Percentiles rank a stretch among this genome's conserved stretches.
Conservation (phyloP, 1,140 invertebrate genomes). For the Cyrtorhinus lividipennis region DNA sequence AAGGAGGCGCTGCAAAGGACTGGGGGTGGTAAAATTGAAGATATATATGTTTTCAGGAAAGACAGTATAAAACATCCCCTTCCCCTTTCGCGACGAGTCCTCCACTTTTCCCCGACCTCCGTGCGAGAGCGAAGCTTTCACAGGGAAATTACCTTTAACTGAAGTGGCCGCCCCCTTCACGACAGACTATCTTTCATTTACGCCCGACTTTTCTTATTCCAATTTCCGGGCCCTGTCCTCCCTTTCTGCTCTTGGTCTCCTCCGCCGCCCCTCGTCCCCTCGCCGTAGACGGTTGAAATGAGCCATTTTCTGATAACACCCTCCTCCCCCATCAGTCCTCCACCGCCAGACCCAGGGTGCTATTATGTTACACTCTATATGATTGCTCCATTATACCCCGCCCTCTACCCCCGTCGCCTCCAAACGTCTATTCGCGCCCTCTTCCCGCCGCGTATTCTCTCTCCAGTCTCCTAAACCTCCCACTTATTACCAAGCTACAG, state of each 20-base stretch:
- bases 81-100: background rate
- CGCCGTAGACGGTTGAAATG: constrained; percentile 12
- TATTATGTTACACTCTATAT: constrained; percentile 26
- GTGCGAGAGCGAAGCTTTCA: constrained; percentile 18
- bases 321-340: constrained; percentile 2
- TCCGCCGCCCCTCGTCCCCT: background rate
- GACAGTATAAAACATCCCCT: background rate
- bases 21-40: background rate
- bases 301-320: constrained; percentile 24
- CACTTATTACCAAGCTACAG: constrained; percentile 19
- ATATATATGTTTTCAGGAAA: constrained; percentile 4
- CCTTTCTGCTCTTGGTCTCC: background rate
- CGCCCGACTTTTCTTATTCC: constrained; percentile 28
- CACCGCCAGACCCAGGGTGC: background rate
- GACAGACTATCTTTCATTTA: constrained; percentile 27
- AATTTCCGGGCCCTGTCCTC: constrained; percentile 26
- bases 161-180: constrained; percentile 17
- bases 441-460: no score
- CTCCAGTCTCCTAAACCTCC: no score
- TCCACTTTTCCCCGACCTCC: background rate
- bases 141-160: constrained; percentile 25
- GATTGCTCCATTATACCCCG: constrained; percentile 24
- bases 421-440: background rate
- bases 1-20: background rate
- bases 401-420: background rate